Percentiles rank a stretch among this genome's conserved stretches.
Evolutionary conservation across 2,888 invertebrate genomes (phyloP).

Genomic region (Drosophila leonis): DNA sequence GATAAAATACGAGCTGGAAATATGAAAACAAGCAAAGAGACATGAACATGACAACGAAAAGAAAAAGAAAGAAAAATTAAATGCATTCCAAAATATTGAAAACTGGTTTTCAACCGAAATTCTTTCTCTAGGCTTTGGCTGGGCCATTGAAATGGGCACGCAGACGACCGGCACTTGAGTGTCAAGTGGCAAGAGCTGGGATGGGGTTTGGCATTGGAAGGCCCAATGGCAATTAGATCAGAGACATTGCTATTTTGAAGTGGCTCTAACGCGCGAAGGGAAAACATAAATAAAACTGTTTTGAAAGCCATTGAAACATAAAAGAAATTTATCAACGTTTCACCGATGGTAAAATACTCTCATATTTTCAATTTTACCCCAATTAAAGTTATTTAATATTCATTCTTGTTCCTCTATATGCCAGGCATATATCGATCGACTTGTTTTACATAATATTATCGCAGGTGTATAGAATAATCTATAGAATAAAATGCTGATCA

Average conservation of each 20-base stretch:
- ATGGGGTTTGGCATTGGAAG: conserved; percentile 4
- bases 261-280: conserved; percentile 31
- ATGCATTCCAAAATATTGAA: conserved; percentile 66
- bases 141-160: conserved; percentile 10
- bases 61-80: conserved; percentile 6
- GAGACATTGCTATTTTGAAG: conserved; percentile 74
- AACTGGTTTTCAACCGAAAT: conserved; percentile 65
- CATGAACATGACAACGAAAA: conserved; percentile 12
- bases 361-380: too few species aligned
- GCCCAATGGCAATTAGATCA: conserved; percentile 67
- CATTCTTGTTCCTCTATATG: not conserved
- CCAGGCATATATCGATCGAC: not conserved
- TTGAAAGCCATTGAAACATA: conserved; percentile 50
- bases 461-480: too few species aligned
- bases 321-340: not conserved
- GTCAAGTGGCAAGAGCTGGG: conserved; percentile 60
- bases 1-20: conserved; percentile 66
- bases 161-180: conserved; percentile 56
- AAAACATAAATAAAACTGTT: conserved; percentile 61
- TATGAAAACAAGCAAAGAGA: conserved; percentile 53
- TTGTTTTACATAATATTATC: not conserved
- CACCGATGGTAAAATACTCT: conserved; percentile 3
- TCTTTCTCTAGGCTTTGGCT: conserved; percentile 2
- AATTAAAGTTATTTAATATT: not conserved
- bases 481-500: not conserved